Evolutionary conservation across 2,113 vertebrate species (phyloP).

Genomic region (Oophaga pumilio): DNA sequence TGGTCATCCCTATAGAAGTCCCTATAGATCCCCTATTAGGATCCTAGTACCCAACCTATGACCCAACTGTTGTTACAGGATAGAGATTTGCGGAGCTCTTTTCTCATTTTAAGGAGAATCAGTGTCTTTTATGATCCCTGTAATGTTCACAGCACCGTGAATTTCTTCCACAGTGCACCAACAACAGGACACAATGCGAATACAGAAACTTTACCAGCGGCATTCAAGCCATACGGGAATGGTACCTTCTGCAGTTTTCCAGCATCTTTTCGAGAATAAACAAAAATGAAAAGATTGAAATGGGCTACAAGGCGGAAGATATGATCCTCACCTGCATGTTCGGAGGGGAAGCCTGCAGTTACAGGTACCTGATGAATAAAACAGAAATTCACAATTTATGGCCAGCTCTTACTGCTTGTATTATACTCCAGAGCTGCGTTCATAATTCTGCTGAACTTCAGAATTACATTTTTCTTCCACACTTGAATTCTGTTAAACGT

Average conservation of each 20-base stretch:
- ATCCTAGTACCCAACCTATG: too few species aligned
- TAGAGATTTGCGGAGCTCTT: not conserved
- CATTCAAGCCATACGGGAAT: slow-evolving; percentile 73
- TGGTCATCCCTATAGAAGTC: not conserved
- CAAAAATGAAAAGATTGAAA: slow-evolving; percentile 61
- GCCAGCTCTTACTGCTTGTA: not conserved
- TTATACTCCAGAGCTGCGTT: too few species aligned
- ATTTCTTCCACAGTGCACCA: slow-evolving; percentile 70
- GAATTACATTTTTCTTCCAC: too few species aligned
- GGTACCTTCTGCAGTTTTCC: slow-evolving; percentile 79
- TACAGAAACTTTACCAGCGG: slow-evolving; percentile 77
- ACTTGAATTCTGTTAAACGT: not conserved
- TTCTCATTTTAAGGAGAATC: not conserved
- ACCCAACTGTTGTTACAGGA: too few species aligned
- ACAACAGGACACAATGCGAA: slow-evolving; percentile 64
- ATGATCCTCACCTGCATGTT: slow-evolving; percentile 80
- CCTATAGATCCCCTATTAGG: not conserved
- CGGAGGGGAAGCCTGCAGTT: slow-evolving; percentile 72
- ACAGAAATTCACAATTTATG: not conserved
- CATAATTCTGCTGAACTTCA: too few species aligned
- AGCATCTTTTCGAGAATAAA: slow-evolving; percentile 74
- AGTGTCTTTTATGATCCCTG: not conserved
- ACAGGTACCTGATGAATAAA: slow-evolving; percentile 68
- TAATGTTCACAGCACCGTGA: not conserved
- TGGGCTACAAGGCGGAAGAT: slow-evolving; percentile 74